Conservation (phyloP, 2,113 vertebrate genomes). For the Arizona elegans region DNA sequence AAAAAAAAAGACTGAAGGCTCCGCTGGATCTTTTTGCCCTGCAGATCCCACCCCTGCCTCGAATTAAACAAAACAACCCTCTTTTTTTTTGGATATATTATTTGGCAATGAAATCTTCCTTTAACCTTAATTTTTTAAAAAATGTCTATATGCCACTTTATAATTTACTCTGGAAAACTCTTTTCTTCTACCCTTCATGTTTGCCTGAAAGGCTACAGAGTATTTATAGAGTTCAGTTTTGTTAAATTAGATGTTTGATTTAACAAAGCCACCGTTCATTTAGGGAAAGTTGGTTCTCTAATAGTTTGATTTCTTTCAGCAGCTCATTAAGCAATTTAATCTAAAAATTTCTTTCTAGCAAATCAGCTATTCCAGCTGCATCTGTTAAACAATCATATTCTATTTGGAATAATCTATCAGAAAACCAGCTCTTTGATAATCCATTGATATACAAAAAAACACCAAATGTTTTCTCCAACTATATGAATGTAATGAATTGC, state of each 20-base stretch:
- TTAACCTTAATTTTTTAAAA: neutral
- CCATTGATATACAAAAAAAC: neutral
- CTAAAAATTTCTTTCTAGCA: neutral
- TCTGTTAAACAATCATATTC: neutral
- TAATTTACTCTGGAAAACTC: neutral
- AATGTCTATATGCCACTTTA: neutral
- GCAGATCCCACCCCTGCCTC: neutral
- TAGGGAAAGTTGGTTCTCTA: neutral
- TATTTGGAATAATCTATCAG: neutral
- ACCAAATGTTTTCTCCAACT: neutral
- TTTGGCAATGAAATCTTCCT: neutral
- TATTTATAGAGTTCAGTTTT: neutral
- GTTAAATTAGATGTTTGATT: constrained; percentile 1
- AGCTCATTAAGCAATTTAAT: neutral
- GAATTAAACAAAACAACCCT: neutral
- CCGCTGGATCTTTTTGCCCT: neutral
- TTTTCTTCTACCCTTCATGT: neutral
- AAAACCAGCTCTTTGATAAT: neutral
- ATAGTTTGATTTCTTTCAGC: neutral
- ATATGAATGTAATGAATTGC: neutral
- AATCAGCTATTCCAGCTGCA: neutral
- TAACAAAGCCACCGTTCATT: neutral
- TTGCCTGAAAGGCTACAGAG: neutral
- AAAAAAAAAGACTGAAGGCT: neutral
- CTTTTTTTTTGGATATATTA: neutral